Evolutionary conservation across 2,888 invertebrate species (phyloP).

Genomic region (Dyspetes luteomarginatus): DNA sequence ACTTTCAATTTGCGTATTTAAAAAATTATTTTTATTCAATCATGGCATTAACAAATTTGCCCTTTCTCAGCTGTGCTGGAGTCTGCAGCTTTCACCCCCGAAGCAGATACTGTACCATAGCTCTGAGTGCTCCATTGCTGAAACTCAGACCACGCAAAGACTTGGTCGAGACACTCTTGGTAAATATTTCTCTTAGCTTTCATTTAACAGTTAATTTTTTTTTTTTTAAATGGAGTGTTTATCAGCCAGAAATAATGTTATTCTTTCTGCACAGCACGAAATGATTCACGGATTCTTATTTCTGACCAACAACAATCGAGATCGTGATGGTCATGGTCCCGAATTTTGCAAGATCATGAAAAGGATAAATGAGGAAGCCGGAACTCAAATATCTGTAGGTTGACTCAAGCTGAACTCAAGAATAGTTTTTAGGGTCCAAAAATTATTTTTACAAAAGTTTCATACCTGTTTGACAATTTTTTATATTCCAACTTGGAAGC

Average conservation of each 20-base stretch:
- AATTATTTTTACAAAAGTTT: too few species aligned
- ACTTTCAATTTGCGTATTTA: neutral
- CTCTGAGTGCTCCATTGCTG: constrained; percentile 95
- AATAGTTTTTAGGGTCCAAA: too few species aligned
- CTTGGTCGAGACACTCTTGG: constrained; percentile 97
- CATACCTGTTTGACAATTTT: too few species aligned
- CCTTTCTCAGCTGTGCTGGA: constrained; percentile 86
- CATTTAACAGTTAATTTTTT: neutral
- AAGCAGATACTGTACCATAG: constrained; percentile 91
- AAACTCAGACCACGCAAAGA: constrained; percentile 97
- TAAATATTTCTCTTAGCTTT: too few species aligned
- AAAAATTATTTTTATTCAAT: constrained; percentile 21
- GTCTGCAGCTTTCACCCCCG: constrained; percentile 90
- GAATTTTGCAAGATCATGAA: constrained; percentile 97
- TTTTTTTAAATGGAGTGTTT: neutral
- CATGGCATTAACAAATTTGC: constrained; percentile 1
- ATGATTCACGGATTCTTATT: constrained; percentile 99
- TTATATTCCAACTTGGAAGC: too few species aligned
- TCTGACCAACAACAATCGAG: constrained; percentile 92
- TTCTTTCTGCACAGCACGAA: constrained; percentile 89
- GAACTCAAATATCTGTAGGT: constrained; percentile 92
- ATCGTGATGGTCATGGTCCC: constrained; percentile 97
- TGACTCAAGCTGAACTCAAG: too few species aligned
- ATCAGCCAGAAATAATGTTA: neutral
- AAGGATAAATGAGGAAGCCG: constrained; percentile 94